These are phyloP conservation scores for Scaptomyza cyrtandrae DNA, from an alignment of 2,888 invertebrate species.

Conservation along the genomic window DNA sequence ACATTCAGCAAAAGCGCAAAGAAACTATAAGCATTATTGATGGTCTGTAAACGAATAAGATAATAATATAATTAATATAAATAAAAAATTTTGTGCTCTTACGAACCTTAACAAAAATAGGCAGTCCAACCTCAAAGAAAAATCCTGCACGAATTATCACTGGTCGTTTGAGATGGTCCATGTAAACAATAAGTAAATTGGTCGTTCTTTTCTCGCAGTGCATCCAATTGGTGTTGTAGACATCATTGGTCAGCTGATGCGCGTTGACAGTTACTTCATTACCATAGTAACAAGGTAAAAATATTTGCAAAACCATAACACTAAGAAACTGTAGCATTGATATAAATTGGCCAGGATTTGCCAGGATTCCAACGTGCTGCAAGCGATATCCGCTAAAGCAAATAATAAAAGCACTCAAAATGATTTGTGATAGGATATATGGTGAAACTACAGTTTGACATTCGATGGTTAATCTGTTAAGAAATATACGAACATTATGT, in stretches of 20 bases:
- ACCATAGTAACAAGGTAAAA: constrained; percentile 80
- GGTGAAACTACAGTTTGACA: constrained; percentile 62
- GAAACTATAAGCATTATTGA: constrained; percentile 78
- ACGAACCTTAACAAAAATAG: constrained; percentile 77
- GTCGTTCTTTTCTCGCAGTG: constrained; percentile 47
- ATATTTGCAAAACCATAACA: constrained; percentile 79
- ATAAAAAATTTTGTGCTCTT: fast-evolving
- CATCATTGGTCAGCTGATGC: constrained; percentile 58
- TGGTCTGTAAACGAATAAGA: constrained; percentile 59
- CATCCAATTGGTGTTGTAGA: constrained; percentile 79
- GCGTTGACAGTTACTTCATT: constrained; percentile 76
- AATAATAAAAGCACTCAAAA: constrained; percentile 73
- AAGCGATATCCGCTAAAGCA: constrained; percentile 78
- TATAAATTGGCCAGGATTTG: constrained; percentile 63
- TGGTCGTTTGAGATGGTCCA: constrained; percentile 78
- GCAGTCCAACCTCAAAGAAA: constrained; percentile 78
- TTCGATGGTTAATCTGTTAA: constrained; percentile 42
- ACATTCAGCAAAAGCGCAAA: constrained; percentile 78
- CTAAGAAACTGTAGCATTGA: constrained; percentile 67
- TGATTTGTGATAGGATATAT: constrained; percentile 66
- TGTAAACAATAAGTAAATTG: constrained; percentile 68
- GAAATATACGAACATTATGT: background rate
- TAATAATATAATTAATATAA: fast-evolving
- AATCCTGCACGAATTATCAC: constrained; percentile 69
- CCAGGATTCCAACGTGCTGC: constrained; percentile 50